A percentile compares a stretch with the other conserved stretches of the same genome.
Conservation (phyloP, 2,888 invertebrate species). For the Apantesis nais region DNA sequence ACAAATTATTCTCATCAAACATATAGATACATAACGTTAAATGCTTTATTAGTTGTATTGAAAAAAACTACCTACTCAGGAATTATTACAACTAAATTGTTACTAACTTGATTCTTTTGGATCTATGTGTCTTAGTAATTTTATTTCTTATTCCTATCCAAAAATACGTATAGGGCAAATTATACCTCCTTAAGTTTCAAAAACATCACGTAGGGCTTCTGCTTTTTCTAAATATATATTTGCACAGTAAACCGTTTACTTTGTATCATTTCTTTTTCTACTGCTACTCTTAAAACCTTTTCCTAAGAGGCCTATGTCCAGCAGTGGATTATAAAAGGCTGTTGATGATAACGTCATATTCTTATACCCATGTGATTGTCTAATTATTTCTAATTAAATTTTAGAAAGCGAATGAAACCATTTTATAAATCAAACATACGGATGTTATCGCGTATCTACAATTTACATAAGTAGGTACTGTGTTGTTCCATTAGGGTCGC, state of each 20-base stretch:
- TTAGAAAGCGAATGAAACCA: neutral
- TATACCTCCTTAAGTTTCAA: no score
- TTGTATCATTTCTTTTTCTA: no score
- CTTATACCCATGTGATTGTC: neutral
- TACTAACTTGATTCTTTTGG: no score
- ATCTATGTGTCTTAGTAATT: no score
- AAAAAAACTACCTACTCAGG: neutral
- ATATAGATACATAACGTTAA: neutral
- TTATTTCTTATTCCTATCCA: no score
- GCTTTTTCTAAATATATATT: no score
- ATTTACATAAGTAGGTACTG: slow-evolving; percentile 20
- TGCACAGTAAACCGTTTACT: no score
- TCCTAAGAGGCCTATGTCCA: neutral
- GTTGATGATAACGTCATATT: neutral
- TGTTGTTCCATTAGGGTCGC: slow-evolving; percentile 54
- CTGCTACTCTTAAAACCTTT: no score
- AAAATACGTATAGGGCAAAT: no score
- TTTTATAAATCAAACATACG: slow-evolving; percentile 13
- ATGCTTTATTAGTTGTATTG: neutral
- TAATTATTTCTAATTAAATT: neutral
- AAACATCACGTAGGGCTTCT: no score
- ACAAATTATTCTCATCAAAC: slow-evolving; percentile 1
- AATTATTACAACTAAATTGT: no score
- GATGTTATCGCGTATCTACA: slow-evolving; percentile 24
- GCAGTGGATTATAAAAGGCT: no score